Evolutionary conservation across 2,888 invertebrate genomes (phyloP).

Genomic region (Gryllus longicercus): DNA sequence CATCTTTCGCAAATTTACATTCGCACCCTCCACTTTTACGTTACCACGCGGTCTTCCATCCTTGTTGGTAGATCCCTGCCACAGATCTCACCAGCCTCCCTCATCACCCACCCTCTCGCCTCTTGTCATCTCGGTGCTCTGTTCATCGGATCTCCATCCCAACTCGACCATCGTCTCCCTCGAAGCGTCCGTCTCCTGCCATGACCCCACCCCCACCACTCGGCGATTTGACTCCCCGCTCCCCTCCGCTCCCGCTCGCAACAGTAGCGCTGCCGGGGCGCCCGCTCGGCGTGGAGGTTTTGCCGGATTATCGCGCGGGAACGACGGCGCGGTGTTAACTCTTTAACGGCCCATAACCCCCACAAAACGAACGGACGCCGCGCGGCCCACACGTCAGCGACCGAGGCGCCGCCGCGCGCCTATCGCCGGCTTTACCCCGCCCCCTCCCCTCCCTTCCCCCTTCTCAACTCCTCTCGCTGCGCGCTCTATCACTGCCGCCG

Average conservation of each 20-base stretch:
- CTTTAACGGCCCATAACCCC: slow-evolving; percentile 17
- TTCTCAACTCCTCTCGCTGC: no score
- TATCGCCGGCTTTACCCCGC: not conserved
- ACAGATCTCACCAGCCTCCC: not conserved
- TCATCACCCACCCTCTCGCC: not conserved
- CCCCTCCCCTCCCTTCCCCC: no score
- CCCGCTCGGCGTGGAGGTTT: not conserved
- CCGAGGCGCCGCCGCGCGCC: not conserved
- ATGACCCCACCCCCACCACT: not conserved
- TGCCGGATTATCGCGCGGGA: not conserved
- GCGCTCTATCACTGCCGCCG: no score
- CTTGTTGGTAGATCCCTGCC: not conserved
- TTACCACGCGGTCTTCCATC: no score
- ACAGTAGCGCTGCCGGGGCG: not conserved
- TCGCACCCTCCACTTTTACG: no score
- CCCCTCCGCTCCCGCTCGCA: not conserved
- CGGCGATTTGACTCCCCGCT: not conserved
- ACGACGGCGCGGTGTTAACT: not conserved
- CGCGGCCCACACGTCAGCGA: not conserved
- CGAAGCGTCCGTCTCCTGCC: no score
- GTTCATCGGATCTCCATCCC: not conserved
- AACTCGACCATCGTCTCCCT: no score
- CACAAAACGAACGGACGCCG: not conserved
- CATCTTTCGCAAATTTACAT: no score
- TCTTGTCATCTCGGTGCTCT: not conserved